A percentile compares a stretch with the other conserved stretches of the same genome.
Conservation (phyloP, 2,113 vertebrate species). For the Brachyhypopomus gauderio region DNA sequence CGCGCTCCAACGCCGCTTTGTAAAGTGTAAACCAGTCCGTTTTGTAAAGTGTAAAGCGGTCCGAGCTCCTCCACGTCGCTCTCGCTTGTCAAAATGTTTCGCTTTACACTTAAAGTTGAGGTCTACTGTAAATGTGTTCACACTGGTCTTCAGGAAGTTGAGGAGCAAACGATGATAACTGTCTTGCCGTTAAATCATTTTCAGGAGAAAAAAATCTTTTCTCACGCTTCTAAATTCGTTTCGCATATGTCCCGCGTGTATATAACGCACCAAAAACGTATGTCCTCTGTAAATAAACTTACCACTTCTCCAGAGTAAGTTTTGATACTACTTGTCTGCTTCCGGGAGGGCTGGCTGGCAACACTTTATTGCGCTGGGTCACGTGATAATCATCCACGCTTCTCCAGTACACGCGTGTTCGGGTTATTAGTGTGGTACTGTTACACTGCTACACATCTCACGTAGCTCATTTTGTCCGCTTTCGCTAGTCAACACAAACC, state of each 20-base stretch:
- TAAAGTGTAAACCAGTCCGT: background rate
- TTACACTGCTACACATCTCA: background rate
- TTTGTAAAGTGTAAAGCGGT: background rate
- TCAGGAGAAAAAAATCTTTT: background rate
- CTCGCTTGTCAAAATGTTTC: background rate
- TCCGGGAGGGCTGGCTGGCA: constrained; percentile 8
- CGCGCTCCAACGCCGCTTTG: background rate
- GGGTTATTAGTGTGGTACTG: no score
- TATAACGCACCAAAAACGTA: no score
- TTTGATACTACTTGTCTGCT: background rate
- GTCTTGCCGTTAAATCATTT: background rate
- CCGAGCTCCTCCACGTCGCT: background rate
- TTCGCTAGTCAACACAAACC: no score
- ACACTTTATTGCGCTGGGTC: background rate
- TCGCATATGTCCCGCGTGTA: no score
- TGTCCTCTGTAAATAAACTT: background rate
- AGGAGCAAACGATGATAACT: background rate
- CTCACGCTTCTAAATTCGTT: no score
- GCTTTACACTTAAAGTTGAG: background rate
- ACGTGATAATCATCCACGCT: background rate
- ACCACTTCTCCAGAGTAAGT: background rate
- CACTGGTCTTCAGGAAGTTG: background rate
- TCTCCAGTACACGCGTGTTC: no score
- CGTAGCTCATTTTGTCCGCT: no score
- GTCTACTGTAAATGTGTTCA: background rate